Conservation (phyloP, 2,797 vertebrate genomes). For the Pelochelys cantorii region DNA sequence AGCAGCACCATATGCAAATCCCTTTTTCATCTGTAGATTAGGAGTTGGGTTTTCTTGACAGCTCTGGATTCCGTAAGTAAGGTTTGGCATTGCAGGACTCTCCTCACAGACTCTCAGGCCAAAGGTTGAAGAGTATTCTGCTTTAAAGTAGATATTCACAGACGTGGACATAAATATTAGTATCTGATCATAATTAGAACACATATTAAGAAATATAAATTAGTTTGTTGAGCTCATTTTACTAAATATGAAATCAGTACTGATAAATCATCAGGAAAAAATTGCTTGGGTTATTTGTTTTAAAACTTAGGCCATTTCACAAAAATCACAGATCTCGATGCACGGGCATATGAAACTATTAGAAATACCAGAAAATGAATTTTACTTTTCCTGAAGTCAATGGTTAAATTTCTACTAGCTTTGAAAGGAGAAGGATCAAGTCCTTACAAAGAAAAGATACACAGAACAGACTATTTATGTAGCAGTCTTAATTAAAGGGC, state of each 20-base stretch:
- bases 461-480: background rate
- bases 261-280: rapidly evolving
- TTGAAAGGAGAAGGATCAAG: background rate
- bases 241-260: conserved; percentile 9
- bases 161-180: background rate
- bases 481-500: background rate
- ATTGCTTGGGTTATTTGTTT: background rate
- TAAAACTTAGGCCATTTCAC: background rate
- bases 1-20: background rate
- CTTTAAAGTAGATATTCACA: background rate
- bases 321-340: background rate
- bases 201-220: background rate
- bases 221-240: background rate
- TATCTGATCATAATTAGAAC: background rate
- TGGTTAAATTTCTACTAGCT: background rate
- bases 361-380: background rate
- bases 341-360: background rate
- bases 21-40: conserved; percentile 2
- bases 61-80: background rate
- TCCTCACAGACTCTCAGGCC: background rate
- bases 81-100: background rate
- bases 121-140: conserved; percentile 28
- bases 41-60: background rate
- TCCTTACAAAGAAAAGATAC: background rate
- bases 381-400: background rate